These are phyloP conservation scores for Meles meles DNA, from an alignment of 2,113 vertebrate species.

Conservation along the genomic window DNA sequence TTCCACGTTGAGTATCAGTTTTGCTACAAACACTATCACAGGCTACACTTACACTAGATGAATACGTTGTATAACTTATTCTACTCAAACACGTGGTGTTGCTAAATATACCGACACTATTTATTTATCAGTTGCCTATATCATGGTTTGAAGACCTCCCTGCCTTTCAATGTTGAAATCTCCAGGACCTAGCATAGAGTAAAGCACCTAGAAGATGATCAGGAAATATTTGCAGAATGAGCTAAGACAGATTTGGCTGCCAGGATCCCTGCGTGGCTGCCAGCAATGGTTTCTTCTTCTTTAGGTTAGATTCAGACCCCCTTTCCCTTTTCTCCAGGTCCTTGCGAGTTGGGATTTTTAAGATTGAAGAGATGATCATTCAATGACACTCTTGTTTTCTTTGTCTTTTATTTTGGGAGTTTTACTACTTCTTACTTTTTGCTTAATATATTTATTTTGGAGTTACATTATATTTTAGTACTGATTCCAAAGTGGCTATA, in stretches of 20 bases:
- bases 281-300: neutral
- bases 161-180: neutral
- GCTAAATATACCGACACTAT: neutral
- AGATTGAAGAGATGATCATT: neutral
- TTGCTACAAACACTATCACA: rapidly evolving
- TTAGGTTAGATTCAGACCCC: neutral
- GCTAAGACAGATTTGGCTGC: rapidly evolving
- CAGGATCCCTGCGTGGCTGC: neutral
- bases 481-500: neutral
- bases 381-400: neutral
- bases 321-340: neutral
- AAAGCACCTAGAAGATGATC: neutral
- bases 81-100: neutral
- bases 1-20: neutral
- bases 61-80: neutral
- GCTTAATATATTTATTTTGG: neutral
- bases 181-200: neutral
- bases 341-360: neutral
- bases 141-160: neutral
- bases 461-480: neutral
- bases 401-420: neutral
- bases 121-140: neutral
- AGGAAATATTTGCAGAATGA: neutral
- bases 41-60: neutral
- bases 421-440: neutral